These are phyloP conservation scores for Drosophila anceps DNA, from an alignment of 2,888 invertebrate genomes.

Conservation along the genomic window DNA sequence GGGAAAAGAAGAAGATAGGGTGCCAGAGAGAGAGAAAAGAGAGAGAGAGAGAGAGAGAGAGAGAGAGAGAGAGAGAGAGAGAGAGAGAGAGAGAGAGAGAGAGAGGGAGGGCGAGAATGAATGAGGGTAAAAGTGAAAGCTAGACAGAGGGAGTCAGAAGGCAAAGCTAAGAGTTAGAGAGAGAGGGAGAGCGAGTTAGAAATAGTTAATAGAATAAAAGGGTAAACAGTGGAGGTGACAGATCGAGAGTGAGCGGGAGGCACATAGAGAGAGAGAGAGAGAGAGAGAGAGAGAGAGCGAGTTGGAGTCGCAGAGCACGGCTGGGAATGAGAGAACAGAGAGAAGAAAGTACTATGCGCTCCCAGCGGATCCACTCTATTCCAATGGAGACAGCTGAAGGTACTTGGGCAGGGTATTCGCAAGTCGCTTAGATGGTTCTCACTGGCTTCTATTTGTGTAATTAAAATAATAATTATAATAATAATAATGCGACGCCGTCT, in stretches of 20 bases:
- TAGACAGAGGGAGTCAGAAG: neutral
- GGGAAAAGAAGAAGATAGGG: neutral
- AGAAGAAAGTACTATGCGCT: too few relatives aligned
- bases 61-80: neutral
- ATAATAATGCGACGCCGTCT: conserved; percentile 57
- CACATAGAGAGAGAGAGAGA: neutral
- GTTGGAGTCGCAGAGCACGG: too few relatives aligned
- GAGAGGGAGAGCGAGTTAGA: neutral
- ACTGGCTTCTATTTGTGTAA: conserved; percentile 61
- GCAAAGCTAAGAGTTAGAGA: neutral
- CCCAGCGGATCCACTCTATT: neutral
- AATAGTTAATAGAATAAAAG: neutral
- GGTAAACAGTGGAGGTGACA: neutral
- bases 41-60: neutral
- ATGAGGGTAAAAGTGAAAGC: neutral
- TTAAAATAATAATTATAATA: conserved; percentile 77
- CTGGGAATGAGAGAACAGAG: neutral
- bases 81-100: neutral
- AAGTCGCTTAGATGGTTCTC: neutral
- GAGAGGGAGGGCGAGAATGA: neutral
- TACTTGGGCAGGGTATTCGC: neutral
- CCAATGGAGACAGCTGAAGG: fast-evolving
- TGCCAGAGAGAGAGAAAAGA: neutral
- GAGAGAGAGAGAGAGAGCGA: neutral
- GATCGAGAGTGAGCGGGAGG: neutral